Evolutionary conservation across 2,797 vertebrate species (phyloP).

Genomic region (Hapalemur alaotrensis): DNA sequence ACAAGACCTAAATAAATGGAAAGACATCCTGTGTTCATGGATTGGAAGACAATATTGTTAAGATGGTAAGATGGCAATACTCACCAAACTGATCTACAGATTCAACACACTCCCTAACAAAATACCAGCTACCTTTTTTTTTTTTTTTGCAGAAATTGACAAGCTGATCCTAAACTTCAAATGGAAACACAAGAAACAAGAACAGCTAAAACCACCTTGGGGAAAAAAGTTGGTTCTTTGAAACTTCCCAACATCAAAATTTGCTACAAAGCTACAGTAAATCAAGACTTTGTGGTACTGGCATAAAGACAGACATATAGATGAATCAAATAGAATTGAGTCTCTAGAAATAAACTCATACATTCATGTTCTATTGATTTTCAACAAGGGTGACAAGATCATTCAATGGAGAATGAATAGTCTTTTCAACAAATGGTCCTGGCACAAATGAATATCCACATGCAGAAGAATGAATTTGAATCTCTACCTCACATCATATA

Average conservation of each 20-base stretch:
- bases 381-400: neutral
- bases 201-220: neutral
- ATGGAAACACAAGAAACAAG: slow-evolving; percentile 16
- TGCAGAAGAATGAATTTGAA: neutral
- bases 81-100: neutral
- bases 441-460: neutral
- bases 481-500: neutral
- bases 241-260: slow-evolving; percentile 39
- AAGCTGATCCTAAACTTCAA: neutral
- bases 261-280: slow-evolving; percentile 8
- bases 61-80: neutral
- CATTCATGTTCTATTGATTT: neutral
- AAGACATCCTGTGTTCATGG: neutral
- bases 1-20: neutral
- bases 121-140: neutral
- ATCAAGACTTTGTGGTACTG: neutral
- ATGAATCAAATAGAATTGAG: neutral
- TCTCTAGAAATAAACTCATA: neutral
- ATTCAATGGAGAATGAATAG: neutral
- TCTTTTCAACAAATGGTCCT: neutral
- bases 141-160: neutral
- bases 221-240: neutral
- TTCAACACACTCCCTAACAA: neutral
- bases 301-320: neutral
- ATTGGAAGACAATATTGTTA: neutral